Evolutionary conservation across 2,113 vertebrate genomes (phyloP).

Genomic region (Zosterops borbonicus): DNA sequence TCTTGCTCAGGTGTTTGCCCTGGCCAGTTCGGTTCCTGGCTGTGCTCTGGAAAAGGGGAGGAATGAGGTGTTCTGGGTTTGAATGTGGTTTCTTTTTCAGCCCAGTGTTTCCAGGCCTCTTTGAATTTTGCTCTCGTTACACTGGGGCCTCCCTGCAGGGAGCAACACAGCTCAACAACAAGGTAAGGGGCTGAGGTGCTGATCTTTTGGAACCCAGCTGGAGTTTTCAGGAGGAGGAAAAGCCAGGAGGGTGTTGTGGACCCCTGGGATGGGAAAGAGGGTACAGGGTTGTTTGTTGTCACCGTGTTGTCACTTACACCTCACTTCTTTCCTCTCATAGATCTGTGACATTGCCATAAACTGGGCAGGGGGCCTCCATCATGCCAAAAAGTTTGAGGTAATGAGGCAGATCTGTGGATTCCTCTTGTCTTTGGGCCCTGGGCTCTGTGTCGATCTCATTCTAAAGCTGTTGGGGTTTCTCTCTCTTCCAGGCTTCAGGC

Average conservation of each 20-base stretch:
- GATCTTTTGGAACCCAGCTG: not conserved
- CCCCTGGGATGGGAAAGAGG: not conserved
- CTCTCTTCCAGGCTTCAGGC: constrained; percentile 85
- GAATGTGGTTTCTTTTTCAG: constrained; percentile 65
- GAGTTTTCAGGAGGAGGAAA: not conserved
- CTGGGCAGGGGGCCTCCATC: constrained; percentile 97
- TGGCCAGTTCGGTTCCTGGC: not conserved
- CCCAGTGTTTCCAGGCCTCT: constrained; percentile 96
- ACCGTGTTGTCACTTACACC: not conserved
- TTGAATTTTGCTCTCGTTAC: constrained; percentile 97
- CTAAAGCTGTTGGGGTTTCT: constrained; percentile 17
- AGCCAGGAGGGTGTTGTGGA: not conserved
- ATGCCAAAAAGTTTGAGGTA: constrained; percentile 99
- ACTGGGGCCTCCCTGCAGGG: constrained; percentile 96
- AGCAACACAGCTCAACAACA: constrained; percentile 98
- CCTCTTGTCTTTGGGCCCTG: not conserved
- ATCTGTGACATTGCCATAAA: constrained; percentile 99
- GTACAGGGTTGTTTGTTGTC: not conserved
- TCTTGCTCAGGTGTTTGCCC: not conserved
- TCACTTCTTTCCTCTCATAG: constrained; percentile 62
- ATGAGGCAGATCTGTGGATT: not conserved
- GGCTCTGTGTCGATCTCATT: not conserved
- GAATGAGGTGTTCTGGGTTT: not conserved
- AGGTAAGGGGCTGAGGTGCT: constrained; percentile 73
- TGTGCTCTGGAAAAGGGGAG: not conserved